Evolutionary conservation across 2,113 vertebrate species (phyloP).

Genomic region (Riparia riparia): DNA sequence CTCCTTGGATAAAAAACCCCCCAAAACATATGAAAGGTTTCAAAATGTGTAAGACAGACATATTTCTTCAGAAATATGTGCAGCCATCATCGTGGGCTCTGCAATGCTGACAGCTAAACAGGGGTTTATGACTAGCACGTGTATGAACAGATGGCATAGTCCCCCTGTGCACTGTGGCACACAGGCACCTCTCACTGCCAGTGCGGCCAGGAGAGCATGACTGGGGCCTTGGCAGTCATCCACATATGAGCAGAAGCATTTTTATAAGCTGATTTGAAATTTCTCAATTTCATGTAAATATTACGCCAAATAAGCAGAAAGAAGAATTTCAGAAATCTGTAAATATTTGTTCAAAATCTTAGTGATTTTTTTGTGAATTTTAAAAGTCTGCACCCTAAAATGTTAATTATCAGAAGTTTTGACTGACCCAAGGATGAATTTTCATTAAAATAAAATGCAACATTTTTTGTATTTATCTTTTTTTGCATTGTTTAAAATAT

Average conservation of each 20-base stretch:
- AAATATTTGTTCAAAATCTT: neutral
- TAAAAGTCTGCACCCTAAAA: neutral
- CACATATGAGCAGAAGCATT: neutral
- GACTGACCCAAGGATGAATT: neutral
- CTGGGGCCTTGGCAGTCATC: neutral
- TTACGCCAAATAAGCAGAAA: neutral
- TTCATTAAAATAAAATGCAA: neutral
- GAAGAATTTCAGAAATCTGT: neutral
- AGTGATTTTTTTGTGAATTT: neutral
- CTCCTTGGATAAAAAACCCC: neutral
- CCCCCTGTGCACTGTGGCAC: neutral
- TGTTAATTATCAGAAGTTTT: neutral
- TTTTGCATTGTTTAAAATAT: neutral
- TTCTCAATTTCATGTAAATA: neutral
- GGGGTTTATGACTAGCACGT: neutral
- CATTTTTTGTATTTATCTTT: rapidly evolving
- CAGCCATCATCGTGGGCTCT: neutral
- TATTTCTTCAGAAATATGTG: neutral
- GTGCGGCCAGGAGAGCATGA: neutral
- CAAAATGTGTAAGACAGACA: neutral
- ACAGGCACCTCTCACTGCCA: neutral
- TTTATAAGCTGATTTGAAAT: neutral
- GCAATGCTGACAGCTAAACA: neutral
- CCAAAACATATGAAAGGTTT: neutral
- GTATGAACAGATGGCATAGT: neutral